A percentile compares a stretch with the other conserved stretches of the same genome.
Evolutionary conservation across 1,140 invertebrate species (phyloP).

Genomic region (Ceratina australensis): DNA sequence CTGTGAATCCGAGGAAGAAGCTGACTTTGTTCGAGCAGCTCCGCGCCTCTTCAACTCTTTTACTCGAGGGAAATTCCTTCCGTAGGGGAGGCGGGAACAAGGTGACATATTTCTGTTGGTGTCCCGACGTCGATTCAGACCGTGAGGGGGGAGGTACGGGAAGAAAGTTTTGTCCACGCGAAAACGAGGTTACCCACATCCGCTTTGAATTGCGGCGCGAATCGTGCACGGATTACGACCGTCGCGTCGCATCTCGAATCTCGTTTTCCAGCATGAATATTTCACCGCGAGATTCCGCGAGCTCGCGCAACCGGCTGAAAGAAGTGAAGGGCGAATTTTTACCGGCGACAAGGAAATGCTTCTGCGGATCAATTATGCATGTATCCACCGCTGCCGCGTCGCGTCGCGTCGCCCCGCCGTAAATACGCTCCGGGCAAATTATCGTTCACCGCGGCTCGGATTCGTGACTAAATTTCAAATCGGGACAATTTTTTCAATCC

Average conservation of each 20-base stretch:
- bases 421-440: slow-evolving; percentile 12
- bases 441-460: neutral
- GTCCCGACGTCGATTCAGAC: slow-evolving; percentile 26
- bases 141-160: slow-evolving; percentile 13
- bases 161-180: slow-evolving; percentile 53
- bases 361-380: slow-evolving; percentile 58
- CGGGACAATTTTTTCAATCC: too few relatives aligned
- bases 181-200: slow-evolving; percentile 58
- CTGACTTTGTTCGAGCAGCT: slow-evolving; percentile 12
- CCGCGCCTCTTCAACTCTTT: neutral
- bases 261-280: slow-evolving; percentile 48
- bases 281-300: slow-evolving; percentile 47
- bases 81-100: slow-evolving; percentile 8
- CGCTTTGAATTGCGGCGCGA: slow-evolving; percentile 51
- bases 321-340: slow-evolving; percentile 42
- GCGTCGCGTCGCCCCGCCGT: neutral
- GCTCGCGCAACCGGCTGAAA: slow-evolving; percentile 15
- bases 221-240: slow-evolving; percentile 56
- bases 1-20: neutral
- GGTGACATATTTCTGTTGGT: slow-evolving; percentile 42
- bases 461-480: too few relatives aligned
- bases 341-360: slow-evolving; percentile 55
- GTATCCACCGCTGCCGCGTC: neutral
- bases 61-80: slow-evolving; percentile 40
- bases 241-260: slow-evolving; percentile 45